Evolutionary conservation across 92 coral and sea anemone species (phyloP), one percentile per base, ranked within the genome.

Genomic region (Paramuricea clavata): DNA sequence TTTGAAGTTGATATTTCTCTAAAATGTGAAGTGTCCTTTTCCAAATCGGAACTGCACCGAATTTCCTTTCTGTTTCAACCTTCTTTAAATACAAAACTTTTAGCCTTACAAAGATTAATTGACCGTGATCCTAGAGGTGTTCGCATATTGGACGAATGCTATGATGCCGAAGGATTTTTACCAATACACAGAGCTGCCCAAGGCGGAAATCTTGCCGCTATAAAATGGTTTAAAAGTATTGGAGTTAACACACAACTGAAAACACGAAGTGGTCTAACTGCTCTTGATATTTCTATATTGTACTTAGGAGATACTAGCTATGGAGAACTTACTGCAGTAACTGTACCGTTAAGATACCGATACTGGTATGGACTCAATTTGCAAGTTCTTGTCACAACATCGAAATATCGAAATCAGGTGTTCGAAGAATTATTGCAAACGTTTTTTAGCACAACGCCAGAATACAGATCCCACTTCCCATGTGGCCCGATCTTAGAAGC

Each of bases 181-280:
- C 78, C 88, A 10, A 22, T 91, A 43, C 94, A 91, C 69, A 79
- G 94, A 60, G 94, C 94, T n/a, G 92, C 89, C 26, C 89, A 91
- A 76, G 94, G 92, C 21, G 94, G 92, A 16, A 91, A 91, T 47
- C n/a, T 79, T 68, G 92, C 49, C 0, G 94, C 92, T 0, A 33
- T 84, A 0, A 88, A 85, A 13, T 73, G 10, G 60, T 83, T 94
- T 21, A 69, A 89, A 11, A 75, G 78, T 0, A 73, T 82, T 86
- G 93, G 95, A 8, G 95, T 93, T 16, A 72, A 94, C 76, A 82
- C 74, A 0, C 41, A 81, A 0, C 16, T 77, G 34, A 6, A 47
- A 13, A 90, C 91, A 54, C 69, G 81, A 16, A 65, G 74, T 1
- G 93, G 91, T 1, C 65, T 90, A 16, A 72, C 78, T 23, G 49